Conservation (phyloP, 2,888 invertebrate genomes). For the Agrypnus murinus region DNA sequence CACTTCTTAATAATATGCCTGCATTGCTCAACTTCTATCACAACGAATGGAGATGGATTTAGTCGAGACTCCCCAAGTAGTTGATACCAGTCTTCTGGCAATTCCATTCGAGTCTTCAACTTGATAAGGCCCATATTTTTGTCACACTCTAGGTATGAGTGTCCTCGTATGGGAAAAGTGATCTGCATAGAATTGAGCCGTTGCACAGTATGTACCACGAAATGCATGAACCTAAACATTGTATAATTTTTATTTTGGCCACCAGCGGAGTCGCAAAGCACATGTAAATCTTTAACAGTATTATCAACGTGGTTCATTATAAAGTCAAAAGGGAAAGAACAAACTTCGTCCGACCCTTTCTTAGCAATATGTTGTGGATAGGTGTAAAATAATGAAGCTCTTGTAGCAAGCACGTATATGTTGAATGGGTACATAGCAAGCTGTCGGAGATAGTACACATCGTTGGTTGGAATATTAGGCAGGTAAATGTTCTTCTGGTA, state of each 20-base stretch:
- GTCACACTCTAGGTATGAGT: slow-evolving; percentile 58
- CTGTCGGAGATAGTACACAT: slow-evolving; percentile 51
- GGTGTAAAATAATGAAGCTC: slow-evolving; percentile 55
- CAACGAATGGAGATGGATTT: no score
- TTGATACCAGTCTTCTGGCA: slow-evolving; percentile 55
- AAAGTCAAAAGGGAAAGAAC: slow-evolving; percentile 45
- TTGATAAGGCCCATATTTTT: slow-evolving; percentile 56
- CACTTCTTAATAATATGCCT: no score
- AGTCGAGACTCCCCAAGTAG: no score
- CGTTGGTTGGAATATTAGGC: slow-evolving; percentile 27
- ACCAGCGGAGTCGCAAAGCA: slow-evolving; percentile 59
- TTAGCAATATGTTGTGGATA: slow-evolving; percentile 57
- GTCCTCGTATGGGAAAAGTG: slow-evolving; percentile 59
- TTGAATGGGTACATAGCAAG: slow-evolving; percentile 57
- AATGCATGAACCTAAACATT: slow-evolving; percentile 57
- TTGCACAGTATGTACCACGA: slow-evolving; percentile 54
- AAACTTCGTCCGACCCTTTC: slow-evolving; percentile 54
- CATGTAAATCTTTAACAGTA: slow-evolving; percentile 49
- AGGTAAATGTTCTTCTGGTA: slow-evolving; percentile 22
- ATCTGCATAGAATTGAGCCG: slow-evolving; percentile 54
- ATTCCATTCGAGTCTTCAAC: slow-evolving; percentile 51
- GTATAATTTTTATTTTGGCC: slow-evolving; percentile 60
- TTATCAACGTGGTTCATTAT: slow-evolving; percentile 38
- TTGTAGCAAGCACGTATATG: slow-evolving; percentile 55
- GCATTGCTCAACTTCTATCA: no score